A percentile compares a stretch with the other conserved stretches of the same genome.
These are phyloP conservation scores for Nycteola revayana DNA, from an alignment of 2,888 invertebrate species.

Conservation along the genomic window DNA sequence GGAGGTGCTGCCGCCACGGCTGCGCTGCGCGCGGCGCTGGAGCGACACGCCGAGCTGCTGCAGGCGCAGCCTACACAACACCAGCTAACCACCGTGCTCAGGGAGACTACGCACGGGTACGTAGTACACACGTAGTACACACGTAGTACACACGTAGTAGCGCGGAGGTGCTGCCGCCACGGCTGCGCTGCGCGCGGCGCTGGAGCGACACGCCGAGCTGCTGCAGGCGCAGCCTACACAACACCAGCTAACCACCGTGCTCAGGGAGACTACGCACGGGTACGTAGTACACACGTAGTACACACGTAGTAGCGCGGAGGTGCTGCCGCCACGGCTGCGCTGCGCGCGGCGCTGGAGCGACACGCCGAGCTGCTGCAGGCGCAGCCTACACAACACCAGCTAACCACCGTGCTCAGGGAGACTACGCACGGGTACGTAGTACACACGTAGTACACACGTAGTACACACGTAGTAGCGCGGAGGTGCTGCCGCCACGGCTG, in stretches of 20 bases:
- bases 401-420: conserved; percentile 47
- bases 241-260: neutral
- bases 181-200: conserved; percentile 46
- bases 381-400: conserved; percentile 31
- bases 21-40: conserved; percentile 53
- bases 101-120: conserved; percentile 55
- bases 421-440: conserved; percentile 52
- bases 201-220: conserved; percentile 36
- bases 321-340: conserved; percentile 43
- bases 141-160: too few relatives aligned
- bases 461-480: too few relatives aligned
- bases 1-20: conserved; percentile 51
- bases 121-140: too few relatives aligned
- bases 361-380: conserved; percentile 52
- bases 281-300: neutral
- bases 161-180: neutral
- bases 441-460: too few relatives aligned
- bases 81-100: conserved; percentile 42
- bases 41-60: conserved; percentile 56
- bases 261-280: neutral
- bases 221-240: neutral
- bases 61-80: conserved; percentile 28
- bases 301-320: conserved; percentile 62
- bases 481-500: conserved; percentile 10
- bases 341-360: conserved; percentile 56